These are phyloP conservation scores for Carettochelys insculpta DNA, from an alignment of 2,113 vertebrate genomes.

Conservation along the genomic window DNA sequence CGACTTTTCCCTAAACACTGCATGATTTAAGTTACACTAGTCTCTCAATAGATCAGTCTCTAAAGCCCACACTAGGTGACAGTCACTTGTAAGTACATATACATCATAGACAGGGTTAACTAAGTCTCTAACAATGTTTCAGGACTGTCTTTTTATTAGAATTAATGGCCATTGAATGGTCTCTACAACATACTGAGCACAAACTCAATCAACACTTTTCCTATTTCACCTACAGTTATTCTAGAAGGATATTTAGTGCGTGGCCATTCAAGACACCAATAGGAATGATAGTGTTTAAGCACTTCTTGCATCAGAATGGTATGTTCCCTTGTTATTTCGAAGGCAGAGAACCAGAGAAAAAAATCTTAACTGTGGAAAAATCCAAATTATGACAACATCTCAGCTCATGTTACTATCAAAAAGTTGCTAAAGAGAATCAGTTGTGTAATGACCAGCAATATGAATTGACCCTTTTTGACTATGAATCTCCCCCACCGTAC, in stretches of 20 bases:
- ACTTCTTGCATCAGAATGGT: not conserved
- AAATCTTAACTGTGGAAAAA: not conserved
- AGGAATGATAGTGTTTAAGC: not conserved
- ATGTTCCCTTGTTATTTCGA: not conserved
- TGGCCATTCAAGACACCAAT: not conserved
- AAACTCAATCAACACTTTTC: not conserved
- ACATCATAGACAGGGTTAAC: not conserved
- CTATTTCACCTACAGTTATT: not conserved
- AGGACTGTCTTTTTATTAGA: not conserved
- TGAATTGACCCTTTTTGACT: not conserved
- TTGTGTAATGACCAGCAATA: not conserved
- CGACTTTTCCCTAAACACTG: not conserved
- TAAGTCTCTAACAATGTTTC: not conserved
- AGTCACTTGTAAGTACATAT: not conserved
- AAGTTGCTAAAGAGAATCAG: not conserved
- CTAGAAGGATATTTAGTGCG: not conserved
- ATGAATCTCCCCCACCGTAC: not conserved
- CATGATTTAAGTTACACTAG: not conserved
- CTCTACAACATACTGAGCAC: not conserved
- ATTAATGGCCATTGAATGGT: not conserved
- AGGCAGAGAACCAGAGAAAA: not conserved
- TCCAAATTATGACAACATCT: not conserved
- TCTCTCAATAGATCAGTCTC: not conserved
- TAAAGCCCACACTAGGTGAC: not conserved
- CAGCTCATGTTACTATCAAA: not conserved